Conservation (phyloP, 2,888 invertebrate genomes). For the Boloria selene region DNA sequence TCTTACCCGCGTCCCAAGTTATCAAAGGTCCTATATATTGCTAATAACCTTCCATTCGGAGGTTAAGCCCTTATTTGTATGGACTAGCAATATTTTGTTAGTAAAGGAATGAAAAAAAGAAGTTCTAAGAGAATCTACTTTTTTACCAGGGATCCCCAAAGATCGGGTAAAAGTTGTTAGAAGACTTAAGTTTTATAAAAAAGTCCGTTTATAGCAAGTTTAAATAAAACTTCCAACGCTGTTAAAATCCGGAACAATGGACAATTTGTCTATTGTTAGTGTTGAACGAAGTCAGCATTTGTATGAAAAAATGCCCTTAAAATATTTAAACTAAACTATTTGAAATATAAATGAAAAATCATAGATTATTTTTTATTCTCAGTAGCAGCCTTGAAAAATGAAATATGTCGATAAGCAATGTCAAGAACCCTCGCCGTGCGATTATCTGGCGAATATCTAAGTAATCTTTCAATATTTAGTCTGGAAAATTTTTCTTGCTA, state of each 20-base stretch:
- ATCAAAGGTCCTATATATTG: too few species aligned
- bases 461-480: slow-evolving; percentile 24
- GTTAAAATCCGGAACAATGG: slow-evolving; percentile 16
- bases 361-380: slow-evolving; percentile 12
- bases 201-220: not conserved
- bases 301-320: slow-evolving; percentile 7
- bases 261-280: slow-evolving; percentile 17
- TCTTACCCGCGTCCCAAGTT: too few species aligned
- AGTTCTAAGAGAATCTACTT: too few species aligned
- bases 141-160: not conserved
- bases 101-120: too few species aligned
- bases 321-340: slow-evolving; percentile 12
- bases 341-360: slow-evolving; percentile 6
- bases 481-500: slow-evolving; percentile 10
- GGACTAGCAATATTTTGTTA: too few species aligned
- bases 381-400: slow-evolving; percentile 25
- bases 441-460: slow-evolving; percentile 24
- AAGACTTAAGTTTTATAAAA: slow-evolving; percentile 1
- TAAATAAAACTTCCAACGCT: slow-evolving; percentile 10
- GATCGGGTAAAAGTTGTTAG: not conserved
- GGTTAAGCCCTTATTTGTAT: too few species aligned
- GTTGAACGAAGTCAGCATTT: slow-evolving; percentile 13
- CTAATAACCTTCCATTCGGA: too few species aligned
- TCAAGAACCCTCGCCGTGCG: slow-evolving; percentile 23
- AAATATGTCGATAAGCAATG: slow-evolving; percentile 27